Evolutionary conservation across 2,888 invertebrate species (phyloP), one percentile per base, ranked within the genome.

Genomic region (Ectobius pallidus): DNA sequence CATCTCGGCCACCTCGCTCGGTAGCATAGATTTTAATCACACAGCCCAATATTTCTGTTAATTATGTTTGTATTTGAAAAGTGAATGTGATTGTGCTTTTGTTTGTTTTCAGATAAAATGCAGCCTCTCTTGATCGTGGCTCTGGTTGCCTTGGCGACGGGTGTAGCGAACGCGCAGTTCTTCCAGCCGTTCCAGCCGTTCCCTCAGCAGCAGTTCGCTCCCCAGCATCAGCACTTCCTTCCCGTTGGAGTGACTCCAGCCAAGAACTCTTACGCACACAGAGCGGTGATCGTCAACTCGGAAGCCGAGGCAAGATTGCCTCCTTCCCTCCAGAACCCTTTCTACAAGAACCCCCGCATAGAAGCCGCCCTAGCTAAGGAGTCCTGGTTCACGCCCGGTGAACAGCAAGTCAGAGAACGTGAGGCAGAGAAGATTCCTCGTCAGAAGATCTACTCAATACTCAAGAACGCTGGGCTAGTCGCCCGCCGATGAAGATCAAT

Each of bases 401-500:
- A 93, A 81, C 91, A 90, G 86, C 91, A 90, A 74, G 93, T 94
- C 0, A 86, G 89, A 55, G 88, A 93, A 79, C 86, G 94, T 14
- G 93, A 93, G 79, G 90, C 93, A 0, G 93, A 94, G 78, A 91
- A 91, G 81, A 94, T 94, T 74, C 90, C 93, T 0, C 86, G 94
- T 1, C 88, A 90, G 75, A 90, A 89, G 80, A 92, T 94, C 73
- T 92, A 88, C 78, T 89, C 90, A 78, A 88, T 93, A 73, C 88
- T 94, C 67, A 91, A 90, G 80, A 89, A 87, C 80, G 92, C 93
- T 16, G 92, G 92, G 7, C 89, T 90, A 77, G 83, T 86, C 7
- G 78, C 79, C 34, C 75, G 78, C 42, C 73, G 63, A 30, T 52
- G 73, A 71, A 1, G n/a, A n/a, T n/a, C n/a, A n/a, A n/a, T n/a